Evolutionary conservation across 2,888 invertebrate genomes (phyloP), one percentile per base, ranked within the genome.

Genomic region (Athalia circularis): DNA sequence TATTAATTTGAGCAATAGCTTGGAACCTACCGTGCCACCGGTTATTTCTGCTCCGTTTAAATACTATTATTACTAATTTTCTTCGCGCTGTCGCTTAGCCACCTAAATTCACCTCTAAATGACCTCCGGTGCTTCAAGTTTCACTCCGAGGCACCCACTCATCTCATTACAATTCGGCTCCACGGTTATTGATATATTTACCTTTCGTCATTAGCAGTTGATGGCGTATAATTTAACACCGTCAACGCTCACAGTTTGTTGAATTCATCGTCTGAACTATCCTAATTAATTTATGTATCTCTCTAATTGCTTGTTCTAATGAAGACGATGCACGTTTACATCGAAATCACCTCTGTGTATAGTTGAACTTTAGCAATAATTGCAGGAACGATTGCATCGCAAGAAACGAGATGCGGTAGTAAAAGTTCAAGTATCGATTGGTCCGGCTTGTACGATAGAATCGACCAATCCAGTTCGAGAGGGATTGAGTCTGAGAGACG

Each of bases 1-100:
- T 70, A 77, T 77, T 70, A 77, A 77, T 77, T 70, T 77, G 47
- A 61, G 57, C 59, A 77, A 77, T 77, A 15, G 65, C 70, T 50
- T 48, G 48, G 59, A 77, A 77, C 59, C 70, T 59, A 68, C 45
- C 59, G 59, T 59, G 45, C 47, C 59, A 15, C 47, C 59, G 29
- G 72, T 59, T 59, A 72, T 72, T 72, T 59, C 68, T 68, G 54
- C 68, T 68, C 68, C 52, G 68, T 68, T 68, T 68, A 29, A 68
- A 68, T 54, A 54, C 52, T 54, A 68, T 68, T 15, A 68, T 68
- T 48, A 8, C 65, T 48, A 48, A 48, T 48, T 65, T 65, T 15
- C 9, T 13, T 13, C 48, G 6, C 65, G 13, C 65, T 48, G 48
- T 65, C n/a, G 6, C 68, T 54, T 7, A 43, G 29, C 15, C 11